Evolutionary conservation across 2,888 invertebrate genomes (phyloP), one percentile per base, ranked within the genome.

Genomic region (Bombyx huttoni): DNA sequence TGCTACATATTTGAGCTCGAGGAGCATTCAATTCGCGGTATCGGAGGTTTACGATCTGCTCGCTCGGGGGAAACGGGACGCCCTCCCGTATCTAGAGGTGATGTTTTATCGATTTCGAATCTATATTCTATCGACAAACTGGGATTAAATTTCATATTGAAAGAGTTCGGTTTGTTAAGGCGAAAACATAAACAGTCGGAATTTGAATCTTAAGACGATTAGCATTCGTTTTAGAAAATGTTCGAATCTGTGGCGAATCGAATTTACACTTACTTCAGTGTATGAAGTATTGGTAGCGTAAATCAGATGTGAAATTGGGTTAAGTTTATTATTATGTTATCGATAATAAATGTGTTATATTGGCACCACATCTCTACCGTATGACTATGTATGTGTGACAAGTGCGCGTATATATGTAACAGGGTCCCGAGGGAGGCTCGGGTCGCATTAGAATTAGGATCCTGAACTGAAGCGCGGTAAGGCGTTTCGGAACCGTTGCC

Each of bases 11-110:
- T 80, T 73, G 79, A 71, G 72, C 75, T 72, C 70, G 71, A 71
- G 59, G 73, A 70, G 77, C 77, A 80, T 84, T 84, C 83, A 83
- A 85, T 85, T 81, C 83, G 82, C 67, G 82, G 82, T 85, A 83
- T 84, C 84, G 78, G 72, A 82, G 82, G 81, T 82, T 85, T 85
- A 83, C 81, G 82, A 85, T 82, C 83, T 77, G 73, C 76, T 80
- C 79, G 81, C 82, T 81, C 75, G 78, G 84, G 85, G 84, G 84
- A 83, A 84, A 82, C 71, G 83, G 84, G 75, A 76, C 77, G 74
- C 78, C 74, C 79, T 78, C 81, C 78, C 73, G 71, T 70, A 8
- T 34, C 48, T 50, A 52, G 52, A 50, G 12, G 45, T 13, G n/a
- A 12, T 24, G 1, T 47, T 48, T 0, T 33, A 13, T 46, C 40